Base-by-base conservation (phyloP, 2,113 vertebrate species). In the Catharus minimus region DNA sequence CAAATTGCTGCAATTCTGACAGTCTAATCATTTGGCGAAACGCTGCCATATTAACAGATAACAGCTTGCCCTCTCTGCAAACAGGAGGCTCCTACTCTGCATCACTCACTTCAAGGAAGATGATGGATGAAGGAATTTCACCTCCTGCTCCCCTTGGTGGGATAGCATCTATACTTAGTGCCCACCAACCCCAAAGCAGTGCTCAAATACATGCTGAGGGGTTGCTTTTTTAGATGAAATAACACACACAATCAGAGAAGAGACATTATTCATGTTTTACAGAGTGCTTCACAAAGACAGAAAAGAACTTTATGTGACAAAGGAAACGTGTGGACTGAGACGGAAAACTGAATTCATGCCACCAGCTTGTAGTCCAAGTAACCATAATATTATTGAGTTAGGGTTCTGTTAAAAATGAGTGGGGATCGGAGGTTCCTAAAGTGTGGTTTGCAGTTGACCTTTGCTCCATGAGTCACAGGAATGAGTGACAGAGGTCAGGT, bases 401-500 rank as follows among this genome's bases (percentile, higher is more conserved):
- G 66, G 0, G 2, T 86, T 84, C 57, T 84, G 80, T 56, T 88
- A 69, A 87, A 93, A 94, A 68, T 47, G 23, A 95, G 32, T 33
- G 38, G 75, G 61, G 67, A 92, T 72, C 3, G 5, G 66, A 79
- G 32, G 32, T 43, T 85, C 82, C 47, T 8, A 1, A 68, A 87
- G 50, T 21, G 27, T 58, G 71, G 75, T 79, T 76, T 93, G 57
- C 67, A 87, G 89, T 56, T 87, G 88, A 94, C 89, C 93, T 94
- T 93, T 95, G 87, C 43, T 82, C 82, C 0, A 0, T 38, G 43
- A 95, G 82, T 69, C 91, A 87, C 33, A 57, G 22, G 24, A 85
- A 89, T 89, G 82, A 95, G 64, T 89, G 91, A 95, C 93, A 93
- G 82, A 87, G 95, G 91, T 96, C 93, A 92, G 89, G 87, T 46